Evolutionary conservation across 2,888 invertebrate species (phyloP), one percentile per base, ranked within the genome.

Genomic region (Bimastos eiseni): DNA sequence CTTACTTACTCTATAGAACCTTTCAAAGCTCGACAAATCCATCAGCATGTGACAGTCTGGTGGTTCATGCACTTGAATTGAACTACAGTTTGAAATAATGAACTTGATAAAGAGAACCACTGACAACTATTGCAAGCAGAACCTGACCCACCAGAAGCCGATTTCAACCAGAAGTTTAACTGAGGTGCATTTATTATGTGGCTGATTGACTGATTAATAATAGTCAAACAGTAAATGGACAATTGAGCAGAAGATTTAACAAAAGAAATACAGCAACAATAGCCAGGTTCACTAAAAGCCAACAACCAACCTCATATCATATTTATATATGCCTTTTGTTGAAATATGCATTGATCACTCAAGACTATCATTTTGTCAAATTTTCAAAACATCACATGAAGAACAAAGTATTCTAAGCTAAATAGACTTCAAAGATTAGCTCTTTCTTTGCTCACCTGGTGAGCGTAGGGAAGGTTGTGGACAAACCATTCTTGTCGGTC

Each of bases 391-490:
- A 84, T 90, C 5, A 33, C 34, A 44, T 1, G 33, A 33, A 89
- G 21, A n/a, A 55, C n/a, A 24, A 0, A 24, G 55, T 30, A 55
- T 55, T 34, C 34, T 34, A 44, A 84, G 24, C 17, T 34, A 6
- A 84, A 86, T 5, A 38, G 15, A 84, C 17, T 19, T 84, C 37
- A 36, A n/a, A 36, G 11, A 90, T 86, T 24, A 86, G 30, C 19
- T 30, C 6, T n/a, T 90, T 38, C 6, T 91, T n/a, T 83, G n/a
- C n/a, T n/a, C n/a, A 92, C 92, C 92, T 92, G 90, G 90, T 93
- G 86, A 94, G 92, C 0, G 94, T 93, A 5, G 94, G 93, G 90
- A 92, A 94, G 8, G 93, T 92, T 4, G 92, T 92, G 6, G 94
- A 94, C 44, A 91, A 92, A 41, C 93, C 93, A 91, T 93, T 92